A percentile compares a stretch with the other conserved stretches of the same genome.
Evolutionary conservation across 1,140 invertebrate genomes (phyloP).

Genomic region (Drosophila leontia): DNA sequence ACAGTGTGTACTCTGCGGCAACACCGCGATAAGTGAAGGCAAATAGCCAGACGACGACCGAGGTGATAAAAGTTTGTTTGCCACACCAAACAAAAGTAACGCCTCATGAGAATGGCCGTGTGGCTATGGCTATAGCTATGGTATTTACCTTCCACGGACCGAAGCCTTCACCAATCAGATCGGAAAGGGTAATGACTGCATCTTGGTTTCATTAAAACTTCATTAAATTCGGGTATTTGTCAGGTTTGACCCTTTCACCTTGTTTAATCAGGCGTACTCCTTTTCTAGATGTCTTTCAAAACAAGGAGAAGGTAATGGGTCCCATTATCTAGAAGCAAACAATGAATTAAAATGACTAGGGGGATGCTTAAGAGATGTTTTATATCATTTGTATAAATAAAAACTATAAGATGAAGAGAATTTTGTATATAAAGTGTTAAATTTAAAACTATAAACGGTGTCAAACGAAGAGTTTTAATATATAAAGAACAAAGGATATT

Average conservation of each 20-base stretch:
- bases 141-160: conserved; percentile 6
- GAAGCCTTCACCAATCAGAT: conserved; percentile 40
- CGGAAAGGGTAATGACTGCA: conserved; percentile 19
- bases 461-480: no score
- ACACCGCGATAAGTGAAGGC: conserved; percentile 76
- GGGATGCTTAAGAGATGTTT: background rate
- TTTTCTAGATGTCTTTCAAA: background rate
- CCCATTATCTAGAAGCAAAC: background rate
- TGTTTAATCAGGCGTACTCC: conserved; percentile 14
- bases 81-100: conserved; percentile 67
- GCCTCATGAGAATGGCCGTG: conserved; percentile 54
- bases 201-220: conserved; percentile 34
- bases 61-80: conserved; percentile 78
- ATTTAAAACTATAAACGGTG: no score
- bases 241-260: conserved; percentile 7
- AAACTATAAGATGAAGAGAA: no score
- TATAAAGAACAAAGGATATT: no score
- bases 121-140: background rate
- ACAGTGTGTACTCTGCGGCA: conserved; percentile 58
- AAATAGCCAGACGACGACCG: conserved; percentile 50
- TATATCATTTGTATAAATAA: background rate
- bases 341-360: no score
- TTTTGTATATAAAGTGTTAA: no score
- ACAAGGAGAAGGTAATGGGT: background rate
- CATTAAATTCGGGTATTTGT: conserved; percentile 17